Evolutionary conservation across 2,113 vertebrate species (phyloP), one percentile per base, ranked within the genome.

Genomic region (Sebastes fasciatus): DNA sequence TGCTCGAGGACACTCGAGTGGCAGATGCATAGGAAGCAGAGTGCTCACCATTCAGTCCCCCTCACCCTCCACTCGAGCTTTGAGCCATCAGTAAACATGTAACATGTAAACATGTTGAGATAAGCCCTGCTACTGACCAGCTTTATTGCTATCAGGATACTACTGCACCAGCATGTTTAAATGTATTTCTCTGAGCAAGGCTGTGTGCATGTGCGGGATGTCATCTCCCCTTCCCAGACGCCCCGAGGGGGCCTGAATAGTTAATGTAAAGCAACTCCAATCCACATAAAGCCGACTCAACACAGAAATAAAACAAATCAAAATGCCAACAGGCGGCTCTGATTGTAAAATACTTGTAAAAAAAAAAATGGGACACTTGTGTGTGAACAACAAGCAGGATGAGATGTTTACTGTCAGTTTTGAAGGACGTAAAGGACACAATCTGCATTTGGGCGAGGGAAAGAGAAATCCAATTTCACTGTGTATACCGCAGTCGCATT

Each of bases 381-480:
- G 51, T 64, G 12, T 71, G 73, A 89, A 81, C 68, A 75, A 79
- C 73, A 74, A 75, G 55, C 58, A 57, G 72, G 82, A 81, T 46
- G 81, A 77, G 81, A 88, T 90, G 63, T 90, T 91, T 90, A 86
- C 88, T 85, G 83, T 86, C 82, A 73, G 64, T 57, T 86, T 45
- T 85, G 73, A 83, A 90, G 88, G 89, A 84, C 83, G 45, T 83
- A 85, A 89, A 89, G 92, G 90, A 88, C 92, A 87, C 83, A 85
- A 88, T 91, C 87, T 89, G 89, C 87, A 93, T 89, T 84, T 89
- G 82, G 70, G 82, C 13, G 11, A 74, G 54, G 84, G 74, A 49
- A 78, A 87, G 67, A 82, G 85, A 89, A 93, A 91, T 93, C 87
- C 92, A 91, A 91, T 91, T 93, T 90, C 71, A 26, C 64, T 86